phyloP scores from a whole-genome alignment of 37 sponge, comb jelly and placozoan species.

The Agelas oroides region DNA sequence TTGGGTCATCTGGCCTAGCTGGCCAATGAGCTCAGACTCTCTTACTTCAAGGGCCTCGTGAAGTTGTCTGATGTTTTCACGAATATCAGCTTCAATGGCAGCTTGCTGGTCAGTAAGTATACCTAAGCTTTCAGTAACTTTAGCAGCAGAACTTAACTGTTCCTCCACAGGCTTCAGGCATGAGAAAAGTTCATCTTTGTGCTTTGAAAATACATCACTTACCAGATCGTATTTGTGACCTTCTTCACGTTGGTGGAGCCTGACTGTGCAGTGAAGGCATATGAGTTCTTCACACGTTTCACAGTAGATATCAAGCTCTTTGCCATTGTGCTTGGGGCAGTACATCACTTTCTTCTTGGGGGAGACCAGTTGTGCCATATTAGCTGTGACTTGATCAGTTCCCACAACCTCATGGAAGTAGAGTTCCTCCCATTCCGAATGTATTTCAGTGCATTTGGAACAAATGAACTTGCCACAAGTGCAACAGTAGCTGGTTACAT shows the following conservation, averaged over 20 bases:
- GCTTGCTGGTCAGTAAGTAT: too few species aligned
- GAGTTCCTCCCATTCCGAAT: background rate
- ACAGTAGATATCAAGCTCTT: background rate
- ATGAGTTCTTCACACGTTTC: slow-evolving; percentile 7
- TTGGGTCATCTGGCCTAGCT: background rate
- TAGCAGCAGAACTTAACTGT: too few species aligned
- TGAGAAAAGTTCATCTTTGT: too few species aligned
- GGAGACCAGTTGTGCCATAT: background rate
- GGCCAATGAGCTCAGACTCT: background rate
- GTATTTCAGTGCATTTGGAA: background rate
- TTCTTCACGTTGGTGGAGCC: background rate
- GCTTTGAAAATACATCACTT: too few species aligned
- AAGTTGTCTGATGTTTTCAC: too few species aligned
- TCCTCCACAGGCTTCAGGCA: too few species aligned
- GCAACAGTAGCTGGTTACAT: slow-evolving; percentile 1
- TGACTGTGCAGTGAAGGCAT: background rate
- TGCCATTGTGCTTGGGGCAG: background rate
- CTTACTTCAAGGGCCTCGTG: background rate
- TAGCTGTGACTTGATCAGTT: background rate
- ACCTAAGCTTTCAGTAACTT: too few species aligned
- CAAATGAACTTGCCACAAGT: slow-evolving; percentile 16
- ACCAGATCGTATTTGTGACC: too few species aligned
- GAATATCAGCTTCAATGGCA: too few species aligned
- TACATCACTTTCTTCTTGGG: slow-evolving; percentile 8
- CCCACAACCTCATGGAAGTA: slow-evolving; percentile 26